A percentile compares a stretch with the other conserved stretches of the same genome.
Conservation (phyloP, 2,113 vertebrate species). For the Chlorodrepanis virens region DNA sequence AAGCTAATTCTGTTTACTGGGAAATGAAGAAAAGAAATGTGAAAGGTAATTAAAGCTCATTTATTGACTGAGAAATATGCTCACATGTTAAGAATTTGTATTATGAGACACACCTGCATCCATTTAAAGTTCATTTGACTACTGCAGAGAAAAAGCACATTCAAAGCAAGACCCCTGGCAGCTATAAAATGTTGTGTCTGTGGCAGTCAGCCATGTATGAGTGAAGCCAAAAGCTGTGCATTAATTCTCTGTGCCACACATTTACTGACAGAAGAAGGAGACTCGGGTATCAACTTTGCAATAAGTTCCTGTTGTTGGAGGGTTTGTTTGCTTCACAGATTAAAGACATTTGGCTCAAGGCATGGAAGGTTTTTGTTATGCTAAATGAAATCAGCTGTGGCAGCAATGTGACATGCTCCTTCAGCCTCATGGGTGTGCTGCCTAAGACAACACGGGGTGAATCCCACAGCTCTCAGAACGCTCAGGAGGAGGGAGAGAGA, state of each 20-base stretch:
- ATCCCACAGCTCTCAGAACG: not conserved
- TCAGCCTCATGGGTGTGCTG: constrained; percentile 36
- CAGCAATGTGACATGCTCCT: constrained; percentile 4
- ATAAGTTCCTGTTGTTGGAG: constrained; percentile 20
- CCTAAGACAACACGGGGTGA: not conserved
- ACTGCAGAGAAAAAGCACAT: constrained; percentile 25
- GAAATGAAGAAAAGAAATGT: constrained; percentile 1
- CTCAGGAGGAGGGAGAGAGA: not conserved
- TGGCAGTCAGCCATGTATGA: constrained; percentile 15
- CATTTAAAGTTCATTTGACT: constrained; percentile 50
- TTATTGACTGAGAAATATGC: not conserved
- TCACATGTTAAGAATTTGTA: constrained; percentile 7
- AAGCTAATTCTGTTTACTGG: not conserved
- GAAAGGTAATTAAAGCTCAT: constrained; percentile 29
- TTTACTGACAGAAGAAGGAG: constrained; percentile 23
- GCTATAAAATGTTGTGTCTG: not conserved
- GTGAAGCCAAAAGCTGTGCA: constrained; percentile 10
- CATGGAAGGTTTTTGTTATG: constrained; percentile 42
- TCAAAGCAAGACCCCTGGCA: constrained; percentile 3
- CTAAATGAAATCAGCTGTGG: constrained; percentile 57
- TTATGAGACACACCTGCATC: constrained; percentile 43
- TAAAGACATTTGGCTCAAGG: constrained; percentile 46
- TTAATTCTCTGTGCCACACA: constrained; percentile 19
- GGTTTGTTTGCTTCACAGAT: constrained; percentile 47
- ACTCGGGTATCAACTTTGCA: not conserved